Evolutionary conservation across 2,797 vertebrate species (phyloP).

Genomic region (Helarctos malayanus): DNA sequence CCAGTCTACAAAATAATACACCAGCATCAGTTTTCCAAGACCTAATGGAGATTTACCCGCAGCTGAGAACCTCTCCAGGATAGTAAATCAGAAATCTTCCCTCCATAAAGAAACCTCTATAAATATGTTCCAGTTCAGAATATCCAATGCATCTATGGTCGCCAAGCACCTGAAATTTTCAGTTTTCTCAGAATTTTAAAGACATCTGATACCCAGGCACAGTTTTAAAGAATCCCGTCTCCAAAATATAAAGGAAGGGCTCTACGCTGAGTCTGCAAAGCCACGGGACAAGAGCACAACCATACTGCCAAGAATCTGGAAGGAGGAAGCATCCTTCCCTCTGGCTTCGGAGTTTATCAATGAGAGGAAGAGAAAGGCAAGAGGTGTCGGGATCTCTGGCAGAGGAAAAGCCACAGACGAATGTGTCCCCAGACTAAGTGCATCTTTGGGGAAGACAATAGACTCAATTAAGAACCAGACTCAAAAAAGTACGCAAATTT

Average conservation of each 20-base stretch:
- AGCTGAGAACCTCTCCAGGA: not conserved
- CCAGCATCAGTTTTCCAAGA: not conserved
- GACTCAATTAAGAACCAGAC: slow-evolving; percentile 76
- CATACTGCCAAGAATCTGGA: not conserved
- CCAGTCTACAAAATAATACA: not conserved
- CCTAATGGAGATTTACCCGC: not conserved
- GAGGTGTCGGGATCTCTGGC: not conserved
- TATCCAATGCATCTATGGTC: not conserved
- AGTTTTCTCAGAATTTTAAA: slow-evolving; percentile 2
- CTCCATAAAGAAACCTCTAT: slow-evolving; percentile 17
- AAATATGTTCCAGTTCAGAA: not conserved
- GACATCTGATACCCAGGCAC: not conserved
- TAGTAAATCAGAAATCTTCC: not conserved
- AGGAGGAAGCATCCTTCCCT: not conserved
- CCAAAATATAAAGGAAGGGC: not conserved
- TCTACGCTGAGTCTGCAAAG: not conserved
- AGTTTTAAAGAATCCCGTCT: slow-evolving; percentile 47
- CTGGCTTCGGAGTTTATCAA: not conserved
- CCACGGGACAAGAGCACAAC: not conserved
- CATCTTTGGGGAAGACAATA: slow-evolving; percentile 74
- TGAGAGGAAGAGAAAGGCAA: slow-evolving; percentile 1
- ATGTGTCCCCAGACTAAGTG: slow-evolving; percentile 60
- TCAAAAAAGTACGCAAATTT: slow-evolving; percentile 71
- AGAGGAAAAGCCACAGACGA: slow-evolving; percentile 21
- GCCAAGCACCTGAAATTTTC: not conserved